phyloP scores from a whole-genome alignment of 2,888 invertebrate species.

The Drosophila cracens region DNA sequence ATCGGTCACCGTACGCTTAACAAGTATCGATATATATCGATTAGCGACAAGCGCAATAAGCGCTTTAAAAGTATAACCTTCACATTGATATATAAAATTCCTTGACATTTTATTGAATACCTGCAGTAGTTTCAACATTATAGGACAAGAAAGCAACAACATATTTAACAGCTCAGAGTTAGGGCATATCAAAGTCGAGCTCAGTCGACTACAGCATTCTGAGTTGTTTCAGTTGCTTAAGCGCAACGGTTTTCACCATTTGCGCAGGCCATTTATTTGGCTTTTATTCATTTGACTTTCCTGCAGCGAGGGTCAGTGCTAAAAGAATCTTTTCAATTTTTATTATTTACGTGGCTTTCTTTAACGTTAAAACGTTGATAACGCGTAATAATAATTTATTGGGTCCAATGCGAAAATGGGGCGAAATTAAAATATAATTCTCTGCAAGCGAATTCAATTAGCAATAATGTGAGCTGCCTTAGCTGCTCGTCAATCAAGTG shows the following conservation, averaged over 20 bases:
- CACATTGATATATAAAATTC: neutral
- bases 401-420: constrained; percentile 6
- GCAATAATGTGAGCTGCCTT: neutral
- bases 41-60: neutral
- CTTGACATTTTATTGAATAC: neutral
- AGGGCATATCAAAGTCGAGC: neutral
- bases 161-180: neutral
- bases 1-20: neutral
- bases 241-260: constrained; percentile 45
- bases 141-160: too few species aligned
- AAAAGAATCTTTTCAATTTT: constrained; percentile 40
- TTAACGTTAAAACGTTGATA: constrained; percentile 37
- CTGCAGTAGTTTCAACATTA: neutral
- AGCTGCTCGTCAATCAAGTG: neutral
- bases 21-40: neutral
- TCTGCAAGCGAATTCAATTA: constrained; percentile 21
- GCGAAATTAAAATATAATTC: neutral
- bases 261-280: constrained; percentile 51
- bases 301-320: constrained; percentile 15
- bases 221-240: constrained; percentile 33
- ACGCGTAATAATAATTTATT: constrained; percentile 45
- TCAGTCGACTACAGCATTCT: neutral
- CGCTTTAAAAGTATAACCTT: neutral
- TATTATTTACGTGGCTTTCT: constrained; percentile 56
- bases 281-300: constrained; percentile 35